Evolutionary conservation across 2,797 vertebrate genomes (phyloP), one percentile per base, ranked within the genome.

Genomic region (Vultur gryphus): DNA sequence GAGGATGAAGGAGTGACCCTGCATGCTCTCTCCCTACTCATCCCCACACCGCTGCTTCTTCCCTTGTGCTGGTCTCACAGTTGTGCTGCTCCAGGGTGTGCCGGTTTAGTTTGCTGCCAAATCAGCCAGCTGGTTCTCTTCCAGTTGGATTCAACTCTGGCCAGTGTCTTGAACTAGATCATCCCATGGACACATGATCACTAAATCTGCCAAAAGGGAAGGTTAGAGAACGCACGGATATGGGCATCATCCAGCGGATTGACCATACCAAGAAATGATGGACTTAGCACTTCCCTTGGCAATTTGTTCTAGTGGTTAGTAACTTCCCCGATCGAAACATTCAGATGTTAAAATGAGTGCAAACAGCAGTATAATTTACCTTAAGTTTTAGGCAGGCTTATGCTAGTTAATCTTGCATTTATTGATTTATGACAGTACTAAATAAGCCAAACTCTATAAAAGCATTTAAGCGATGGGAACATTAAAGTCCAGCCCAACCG

Each of bases 51-150:
- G 1, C 29, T 69, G 92, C 48, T 79, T 89, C 80, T 48, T 81
- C 76, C 61, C 61, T 37, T 44, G 16, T 3, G 13, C 70, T 82
- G 78, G 10, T 72, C 82, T 57, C 80, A 2, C 89, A 66, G 44
- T 33, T 81, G 31, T 6, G 52, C 73, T 66, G 70, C 81, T 94
- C 37, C 73, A 87, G 92, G 95, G 93, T 83, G 86, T 89, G 90
- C 52, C 48, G 0, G 39, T 9, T 58, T 24, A 62, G 16, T 37
- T 5, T 33, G 51, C 81, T 90, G 80, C 70, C 77, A 94, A n/a
- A 92, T 48, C 46, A 94, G 69, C 21, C 93, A 79, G 70, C 54
- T 94, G 90, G 39, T 90, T 96, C 51, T 62, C 66, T 69, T 95
- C 87, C 92, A 95, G 57, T 21, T 62, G 84, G 62, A 95, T 55